phyloP scores from a whole-genome alignment of 2,888 invertebrate species.

The Psylliodes chrysocephalus region DNA sequence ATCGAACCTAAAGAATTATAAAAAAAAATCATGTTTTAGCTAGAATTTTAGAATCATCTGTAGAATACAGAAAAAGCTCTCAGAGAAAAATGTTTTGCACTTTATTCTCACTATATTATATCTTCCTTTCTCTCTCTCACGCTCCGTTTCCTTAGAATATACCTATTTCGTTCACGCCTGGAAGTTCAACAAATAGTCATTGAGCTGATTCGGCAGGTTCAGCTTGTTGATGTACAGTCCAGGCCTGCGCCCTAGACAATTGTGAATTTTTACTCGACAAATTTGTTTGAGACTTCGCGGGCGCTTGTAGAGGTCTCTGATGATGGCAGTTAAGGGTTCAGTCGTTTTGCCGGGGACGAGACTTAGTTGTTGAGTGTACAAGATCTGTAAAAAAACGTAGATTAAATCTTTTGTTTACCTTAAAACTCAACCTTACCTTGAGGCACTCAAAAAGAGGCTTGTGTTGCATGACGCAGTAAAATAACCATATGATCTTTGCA shows the following conservation, averaged over 20 bases:
- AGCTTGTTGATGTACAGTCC: conserved; percentile 74
- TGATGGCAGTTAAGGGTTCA: conserved; percentile 71
- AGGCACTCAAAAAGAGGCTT: conserved; percentile 75
- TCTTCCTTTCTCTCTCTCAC: not conserved
- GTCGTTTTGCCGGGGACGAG: conserved; percentile 73
- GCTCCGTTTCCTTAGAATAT: too few species aligned
- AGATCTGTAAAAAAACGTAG: conserved; percentile 58
- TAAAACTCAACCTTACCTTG: conserved; percentile 55
- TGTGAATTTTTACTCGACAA: conserved; percentile 75
- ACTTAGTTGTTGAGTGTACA: conserved; percentile 72
- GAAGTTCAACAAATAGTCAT: conserved; percentile 76
- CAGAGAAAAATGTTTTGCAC: not conserved
- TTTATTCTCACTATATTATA: not conserved
- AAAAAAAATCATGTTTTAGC: too few species aligned
- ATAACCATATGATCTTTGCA: conserved; percentile 73
- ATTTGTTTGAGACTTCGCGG: conserved; percentile 80
- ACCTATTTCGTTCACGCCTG: conserved; percentile 62
- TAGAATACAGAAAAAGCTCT: not conserved
- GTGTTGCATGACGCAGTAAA: conserved; percentile 76
- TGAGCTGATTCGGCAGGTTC: conserved; percentile 74
- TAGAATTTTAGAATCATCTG: not conserved
- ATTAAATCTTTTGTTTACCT: not conserved
- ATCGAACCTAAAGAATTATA: too few species aligned
- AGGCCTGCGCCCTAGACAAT: conserved; percentile 71
- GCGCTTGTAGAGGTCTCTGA: conserved; percentile 72